phyloP scores from a whole-genome alignment of 30 jellyfish, hydroid and myxozoan species.

The Aurelia aurita complex sp. Pacific region DNA sequence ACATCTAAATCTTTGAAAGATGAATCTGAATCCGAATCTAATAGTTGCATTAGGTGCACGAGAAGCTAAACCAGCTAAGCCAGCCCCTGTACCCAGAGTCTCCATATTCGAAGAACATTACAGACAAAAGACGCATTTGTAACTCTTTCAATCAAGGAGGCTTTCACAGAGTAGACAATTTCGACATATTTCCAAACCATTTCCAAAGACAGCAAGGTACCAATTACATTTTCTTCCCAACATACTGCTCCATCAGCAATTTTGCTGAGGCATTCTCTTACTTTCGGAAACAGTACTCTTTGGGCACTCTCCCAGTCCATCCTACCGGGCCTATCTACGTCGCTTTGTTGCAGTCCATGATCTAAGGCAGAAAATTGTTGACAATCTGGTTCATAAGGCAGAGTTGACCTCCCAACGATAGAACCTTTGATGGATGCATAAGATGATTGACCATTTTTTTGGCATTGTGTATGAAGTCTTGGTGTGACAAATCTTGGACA shows the following conservation, averaged over 20 bases:
- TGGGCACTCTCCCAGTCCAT: conserved; percentile 62
- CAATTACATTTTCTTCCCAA: conserved; percentile 25
- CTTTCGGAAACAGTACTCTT: conserved; percentile 32
- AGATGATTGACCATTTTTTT: conserved; percentile 40
- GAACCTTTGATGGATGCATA: conserved; percentile 20
- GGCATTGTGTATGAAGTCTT: conserved; percentile 47
- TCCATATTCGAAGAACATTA: conserved; percentile 27
- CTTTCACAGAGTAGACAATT: conserved; percentile 21
- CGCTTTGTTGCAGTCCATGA: conserved; percentile 26
- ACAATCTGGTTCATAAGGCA: conserved; percentile 26
- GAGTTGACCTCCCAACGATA: conserved; percentile 19
- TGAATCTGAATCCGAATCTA: too few relatives aligned
- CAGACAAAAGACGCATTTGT: conserved; percentile 17
- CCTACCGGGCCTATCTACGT: conserved; percentile 35
- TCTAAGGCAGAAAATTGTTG: background rate
- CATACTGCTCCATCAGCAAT: conserved; percentile 16
- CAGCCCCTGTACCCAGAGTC: conserved; percentile 16
- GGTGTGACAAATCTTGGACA: conserved; percentile 23
- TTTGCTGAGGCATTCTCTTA: conserved; percentile 19
- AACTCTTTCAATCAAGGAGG: conserved; percentile 19
- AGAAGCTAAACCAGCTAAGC: too few relatives aligned
- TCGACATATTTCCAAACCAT: conserved; percentile 32
- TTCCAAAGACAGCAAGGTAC: conserved; percentile 1
- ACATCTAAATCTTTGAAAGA: too few relatives aligned
- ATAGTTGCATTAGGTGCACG: too few relatives aligned